Conservation (phyloP, 2,113 vertebrate genomes). For the Bungarus multicinctus region DNA sequence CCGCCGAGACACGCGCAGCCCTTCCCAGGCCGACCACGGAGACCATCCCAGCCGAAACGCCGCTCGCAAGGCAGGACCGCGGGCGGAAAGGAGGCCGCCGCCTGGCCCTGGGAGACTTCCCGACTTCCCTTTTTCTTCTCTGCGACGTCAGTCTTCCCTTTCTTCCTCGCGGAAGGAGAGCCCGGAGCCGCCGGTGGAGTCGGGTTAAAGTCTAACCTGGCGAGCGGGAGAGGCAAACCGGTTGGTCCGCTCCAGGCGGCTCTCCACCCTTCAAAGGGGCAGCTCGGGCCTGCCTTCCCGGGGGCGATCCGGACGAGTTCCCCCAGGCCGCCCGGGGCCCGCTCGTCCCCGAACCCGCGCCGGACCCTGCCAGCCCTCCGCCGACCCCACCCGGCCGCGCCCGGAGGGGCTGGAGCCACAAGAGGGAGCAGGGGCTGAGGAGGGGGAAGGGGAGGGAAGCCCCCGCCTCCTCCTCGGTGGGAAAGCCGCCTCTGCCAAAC, state of each 20-base stretch:
- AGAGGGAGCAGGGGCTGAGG: neutral
- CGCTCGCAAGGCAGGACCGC: too few species aligned
- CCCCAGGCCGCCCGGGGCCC: neutral
- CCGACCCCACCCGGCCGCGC: neutral
- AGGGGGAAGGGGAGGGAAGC: neutral
- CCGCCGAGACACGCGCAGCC: too few species aligned
- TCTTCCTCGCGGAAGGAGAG: neutral
- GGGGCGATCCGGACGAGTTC: too few species aligned
- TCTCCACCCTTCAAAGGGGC: neutral
- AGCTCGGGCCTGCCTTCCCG: neutral
- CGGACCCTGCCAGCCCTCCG: too few species aligned
- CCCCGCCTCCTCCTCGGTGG: too few species aligned
- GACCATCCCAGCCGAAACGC: too few species aligned
- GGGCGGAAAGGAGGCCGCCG: too few species aligned
- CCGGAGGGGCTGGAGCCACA: neutral
- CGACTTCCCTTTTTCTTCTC: neutral
- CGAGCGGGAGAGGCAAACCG: neutral
- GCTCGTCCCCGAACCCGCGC: too few species aligned
- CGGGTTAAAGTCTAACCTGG: neutral
- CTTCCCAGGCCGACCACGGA: too few species aligned
- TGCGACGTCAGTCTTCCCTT: neutral
- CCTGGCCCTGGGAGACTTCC: neutral
- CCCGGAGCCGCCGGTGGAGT: neutral
- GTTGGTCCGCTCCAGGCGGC: neutral
- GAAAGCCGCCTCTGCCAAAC: neutral